Percentiles rank a stretch among this genome's conserved stretches.
Conservation (phyloP, 1,140 invertebrate species). For the Spodoptera frugiperda region DNA sequence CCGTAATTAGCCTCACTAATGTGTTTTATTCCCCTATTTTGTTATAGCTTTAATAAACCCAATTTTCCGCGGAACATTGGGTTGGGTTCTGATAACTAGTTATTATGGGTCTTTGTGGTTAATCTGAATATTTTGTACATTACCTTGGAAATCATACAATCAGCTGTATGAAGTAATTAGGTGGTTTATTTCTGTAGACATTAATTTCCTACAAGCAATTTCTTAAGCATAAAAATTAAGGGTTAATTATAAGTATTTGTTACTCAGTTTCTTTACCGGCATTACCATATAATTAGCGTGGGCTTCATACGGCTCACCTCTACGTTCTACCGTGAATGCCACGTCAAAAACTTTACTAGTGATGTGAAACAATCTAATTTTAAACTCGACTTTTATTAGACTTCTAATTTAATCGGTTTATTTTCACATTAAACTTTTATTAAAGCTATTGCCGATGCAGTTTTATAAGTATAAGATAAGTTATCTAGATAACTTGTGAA, state of each 20-base stretch:
- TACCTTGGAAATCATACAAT: background rate
- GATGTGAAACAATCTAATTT: conserved; percentile 9
- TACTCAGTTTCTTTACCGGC: background rate
- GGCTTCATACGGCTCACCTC: background rate
- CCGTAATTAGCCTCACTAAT: conserved; percentile 14
- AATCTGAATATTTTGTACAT: conserved; percentile 34
- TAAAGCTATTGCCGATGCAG: too few relatives aligned
- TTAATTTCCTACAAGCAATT: background rate
- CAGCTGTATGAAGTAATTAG: conserved; percentile 12
- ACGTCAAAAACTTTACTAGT: conserved; percentile 24
- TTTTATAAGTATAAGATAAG: too few relatives aligned
- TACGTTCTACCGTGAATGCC: background rate
- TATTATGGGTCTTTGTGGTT: background rate
- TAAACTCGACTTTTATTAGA: background rate
- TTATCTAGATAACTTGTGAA: too few relatives aligned
- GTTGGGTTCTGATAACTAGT: conserved; percentile 6
- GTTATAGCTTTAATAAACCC: conserved; percentile 16
- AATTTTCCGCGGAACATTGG: conserved; percentile 5
- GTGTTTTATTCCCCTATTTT: conserved; percentile 11
- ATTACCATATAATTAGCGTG: conserved; percentile 13
- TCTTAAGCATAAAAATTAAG: background rate
- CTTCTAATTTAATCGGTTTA: conserved; percentile 4
- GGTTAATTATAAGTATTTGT: conserved; percentile 11
- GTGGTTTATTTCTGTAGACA: background rate
- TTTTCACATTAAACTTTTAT: background rate